Conservation (phyloP, 2,797 vertebrate genomes). For the Tenualosa ilisha region DNA sequence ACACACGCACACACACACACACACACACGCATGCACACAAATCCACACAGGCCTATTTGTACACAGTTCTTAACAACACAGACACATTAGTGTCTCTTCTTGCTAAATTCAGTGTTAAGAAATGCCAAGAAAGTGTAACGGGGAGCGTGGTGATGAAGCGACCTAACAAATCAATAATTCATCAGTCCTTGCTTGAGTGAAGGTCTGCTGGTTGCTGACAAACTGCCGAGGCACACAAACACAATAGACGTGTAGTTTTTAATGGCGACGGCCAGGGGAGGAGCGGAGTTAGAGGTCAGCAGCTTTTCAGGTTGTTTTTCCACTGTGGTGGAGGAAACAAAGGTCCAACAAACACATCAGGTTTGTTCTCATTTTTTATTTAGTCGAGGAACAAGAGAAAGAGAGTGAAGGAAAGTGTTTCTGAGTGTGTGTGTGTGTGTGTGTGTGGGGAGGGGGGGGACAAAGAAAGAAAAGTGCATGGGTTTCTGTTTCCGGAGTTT, state of each 20-base stretch:
- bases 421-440: constrained; percentile 42
- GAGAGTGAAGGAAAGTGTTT: constrained; percentile 38
- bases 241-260: constrained; percentile 36
- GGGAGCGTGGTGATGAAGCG: constrained; percentile 72
- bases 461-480: constrained; percentile 24
- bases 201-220: constrained; percentile 73
- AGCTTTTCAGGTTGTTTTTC: constrained; percentile 52
- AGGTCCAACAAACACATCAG: constrained; percentile 62
- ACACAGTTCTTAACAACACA: constrained; percentile 76
- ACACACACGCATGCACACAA: neutral
- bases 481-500: constrained; percentile 22
- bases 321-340: constrained; percentile 51
- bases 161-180: constrained; percentile 79
- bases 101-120: constrained; percentile 77
- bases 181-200: constrained; percentile 70
- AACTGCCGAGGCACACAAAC: constrained; percentile 58
- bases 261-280: constrained; percentile 68
- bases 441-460: neutral
- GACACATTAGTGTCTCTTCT: constrained; percentile 81
- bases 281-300: constrained; percentile 67
- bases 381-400: constrained; percentile 57
- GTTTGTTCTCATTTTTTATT: constrained; percentile 80
- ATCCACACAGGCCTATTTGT: constrained; percentile 75
- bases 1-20: neutral
- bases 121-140: constrained; percentile 75